Evolutionary conservation across 2,888 invertebrate species (phyloP).

Genomic region (Nasonovia ribisnigri): DNA sequence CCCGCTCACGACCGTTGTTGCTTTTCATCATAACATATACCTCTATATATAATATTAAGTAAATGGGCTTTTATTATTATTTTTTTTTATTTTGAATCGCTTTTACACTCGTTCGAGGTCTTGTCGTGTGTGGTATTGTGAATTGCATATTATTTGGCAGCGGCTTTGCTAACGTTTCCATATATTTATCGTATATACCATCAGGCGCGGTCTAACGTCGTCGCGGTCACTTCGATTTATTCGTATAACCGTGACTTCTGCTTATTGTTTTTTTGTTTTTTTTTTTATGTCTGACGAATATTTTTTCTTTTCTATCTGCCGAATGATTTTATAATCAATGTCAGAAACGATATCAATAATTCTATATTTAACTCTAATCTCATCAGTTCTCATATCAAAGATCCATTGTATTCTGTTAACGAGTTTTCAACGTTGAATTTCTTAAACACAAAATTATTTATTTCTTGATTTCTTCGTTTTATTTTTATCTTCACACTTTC

Average conservation of each 20-base stretch:
- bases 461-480: neutral
- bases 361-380: neutral
- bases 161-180: neutral
- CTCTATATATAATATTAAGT: slow-evolving; percentile 11
- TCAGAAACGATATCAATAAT: too few relatives aligned
- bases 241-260: neutral
- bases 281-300: neutral
- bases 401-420: neutral
- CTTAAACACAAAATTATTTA: neutral
- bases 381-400: neutral
- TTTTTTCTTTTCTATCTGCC: neutral
- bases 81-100: slow-evolving; percentile 33
- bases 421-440: neutral
- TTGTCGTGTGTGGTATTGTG: neutral
- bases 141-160: slow-evolving; percentile 18
- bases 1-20: too few relatives aligned
- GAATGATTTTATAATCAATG: too few relatives aligned
- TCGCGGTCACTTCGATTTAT: neutral
- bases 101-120: slow-evolving; percentile 18
- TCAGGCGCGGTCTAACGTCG: slow-evolving; percentile 13
- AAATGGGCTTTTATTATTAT: slow-evolving; percentile 19
- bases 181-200: slow-evolving; percentile 11
- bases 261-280: slow-evolving; percentile 7
- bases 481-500: neutral
- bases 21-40: slow-evolving; percentile 1